Evolutionary conservation across 2,113 vertebrate genomes (phyloP), one percentile per base, ranked within the genome.

Genomic region (Neolamprologus sp.): DNA sequence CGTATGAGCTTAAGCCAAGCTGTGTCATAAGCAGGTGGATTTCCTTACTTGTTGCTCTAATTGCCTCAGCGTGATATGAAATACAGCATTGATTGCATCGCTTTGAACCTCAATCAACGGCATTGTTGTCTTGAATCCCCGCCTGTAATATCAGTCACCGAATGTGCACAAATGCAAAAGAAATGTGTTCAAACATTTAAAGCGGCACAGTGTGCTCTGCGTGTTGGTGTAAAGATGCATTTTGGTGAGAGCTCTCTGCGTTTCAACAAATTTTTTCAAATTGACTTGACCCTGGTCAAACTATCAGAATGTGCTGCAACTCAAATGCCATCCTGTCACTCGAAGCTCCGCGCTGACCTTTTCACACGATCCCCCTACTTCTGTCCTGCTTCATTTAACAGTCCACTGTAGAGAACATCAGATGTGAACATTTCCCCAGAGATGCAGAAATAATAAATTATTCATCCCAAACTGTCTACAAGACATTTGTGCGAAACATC

Each of bases 371-470:
- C 88, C 54, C 71, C 84, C 88, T 80, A 58, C 92, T 88, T 80
- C 81, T 83, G 81, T 58, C 85, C 54, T 21, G 93, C 91, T 91
- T 93, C 91, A 92, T 94, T 95, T 95, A 93, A 94, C 92, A 95
- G 92, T 93, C 92, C 94, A 83, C 91, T 82, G 88, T 83, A 80
- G 86, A 88, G 92, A 91, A 75, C 93, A 89, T 93, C 91, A 51
- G 80, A 94, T 87, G 91, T 87, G 92, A 94, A 93, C 87, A 87
- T 88, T 63, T 87, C 83, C 92, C 89, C 60, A 1, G 84, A 92
- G 92, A 93, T 28, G 81, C 78, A 55, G 87, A 78, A 82, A 80
- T 86, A 28, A 92, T 95, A 82, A 89, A 95, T 94, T 88, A 95
- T 94, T 95, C 84, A 94, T 94, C 49, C 37, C 45, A 55, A 91